These are phyloP conservation scores for Merodon equestris DNA, from an alignment of 2,888 invertebrate genomes.

Conservation along the genomic window DNA sequence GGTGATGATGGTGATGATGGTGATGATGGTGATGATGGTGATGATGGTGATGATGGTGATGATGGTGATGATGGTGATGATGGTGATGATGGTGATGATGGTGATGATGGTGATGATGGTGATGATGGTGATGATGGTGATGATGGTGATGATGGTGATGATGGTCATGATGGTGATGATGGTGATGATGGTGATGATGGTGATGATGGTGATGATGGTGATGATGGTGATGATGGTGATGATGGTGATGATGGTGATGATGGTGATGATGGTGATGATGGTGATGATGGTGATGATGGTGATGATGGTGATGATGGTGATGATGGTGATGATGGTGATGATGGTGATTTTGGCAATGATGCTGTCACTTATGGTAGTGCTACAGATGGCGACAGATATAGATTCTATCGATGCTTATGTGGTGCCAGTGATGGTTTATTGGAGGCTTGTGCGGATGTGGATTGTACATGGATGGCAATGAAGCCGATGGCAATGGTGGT, in stretches of 20 bases:
- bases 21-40: constrained; percentile 22
- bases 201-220: constrained; percentile 22
- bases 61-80: constrained; percentile 22
- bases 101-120: constrained; percentile 21
- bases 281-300: constrained; percentile 21
- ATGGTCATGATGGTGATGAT: too few relatives aligned
- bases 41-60: constrained; percentile 22
- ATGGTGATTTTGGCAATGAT: too few relatives aligned
- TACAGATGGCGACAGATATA: too few relatives aligned
- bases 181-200: too few relatives aligned
- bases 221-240: constrained; percentile 22
- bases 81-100: constrained; percentile 22
- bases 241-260: constrained; percentile 22
- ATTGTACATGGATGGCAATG: too few relatives aligned
- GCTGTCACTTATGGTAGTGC: too few relatives aligned
- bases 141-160: too few relatives aligned
- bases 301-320: constrained; percentile 22
- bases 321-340: constrained; percentile 22
- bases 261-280: constrained; percentile 21
- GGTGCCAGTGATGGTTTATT: too few relatives aligned
- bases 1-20: too few relatives aligned
- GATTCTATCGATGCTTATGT: too few relatives aligned
- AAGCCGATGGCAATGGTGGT: too few relatives aligned
- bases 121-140: constrained; percentile 22
- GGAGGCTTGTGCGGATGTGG: too few relatives aligned